A percentile compares a stretch with the other conserved stretches of the same genome.
These are phyloP conservation scores for Drosophila formosana DNA, from an alignment of 2,888 invertebrate species.

Conservation along the genomic window DNA sequence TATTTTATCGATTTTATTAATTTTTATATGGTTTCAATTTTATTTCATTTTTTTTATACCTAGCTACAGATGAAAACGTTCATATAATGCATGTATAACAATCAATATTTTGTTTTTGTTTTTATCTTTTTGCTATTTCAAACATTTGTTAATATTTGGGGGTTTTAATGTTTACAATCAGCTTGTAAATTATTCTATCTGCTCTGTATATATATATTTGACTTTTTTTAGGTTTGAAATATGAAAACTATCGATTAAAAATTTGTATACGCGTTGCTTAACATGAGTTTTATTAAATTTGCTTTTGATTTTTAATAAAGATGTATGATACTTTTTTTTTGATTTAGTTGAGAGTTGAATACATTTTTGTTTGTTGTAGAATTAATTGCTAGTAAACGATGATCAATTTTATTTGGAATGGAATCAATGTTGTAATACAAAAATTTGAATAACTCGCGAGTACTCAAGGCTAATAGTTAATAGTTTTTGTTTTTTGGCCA, in stretches of 20 bases:
- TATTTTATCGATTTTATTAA: not conserved
- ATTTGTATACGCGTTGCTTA: conserved; percentile 65
- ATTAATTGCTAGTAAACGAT: conserved; percentile 40
- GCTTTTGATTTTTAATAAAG: conserved; percentile 37
- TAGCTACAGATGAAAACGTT: conserved; percentile 74
- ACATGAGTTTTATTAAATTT: conserved; percentile 43
- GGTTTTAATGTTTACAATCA: not conserved
- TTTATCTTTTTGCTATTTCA: conserved; percentile 28
- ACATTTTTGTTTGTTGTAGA: conserved; percentile 40
- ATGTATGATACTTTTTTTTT: conserved; percentile 47
- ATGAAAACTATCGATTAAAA: conserved; percentile 68
- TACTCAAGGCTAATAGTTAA: conserved; percentile 32
- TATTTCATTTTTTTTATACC: conserved; percentile 52
- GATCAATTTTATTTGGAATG: conserved; percentile 65
- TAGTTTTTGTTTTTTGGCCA: conserved; percentile 62
- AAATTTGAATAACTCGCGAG: conserved; percentile 28
- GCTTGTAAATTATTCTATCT: conserved; percentile 15
- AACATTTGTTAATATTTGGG: conserved; percentile 49
- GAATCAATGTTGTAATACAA: conserved; percentile 45
- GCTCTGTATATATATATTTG: conserved; percentile 36
- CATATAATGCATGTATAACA: conserved; percentile 67
- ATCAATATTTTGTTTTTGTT: conserved; percentile 60
- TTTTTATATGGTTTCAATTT: conserved; percentile 66
- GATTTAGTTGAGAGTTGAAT: conserved; percentile 52
- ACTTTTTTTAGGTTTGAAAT: conserved; percentile 51